Conservation (phyloP, 1,140 invertebrate species). For the Uloborus diversus region DNA sequence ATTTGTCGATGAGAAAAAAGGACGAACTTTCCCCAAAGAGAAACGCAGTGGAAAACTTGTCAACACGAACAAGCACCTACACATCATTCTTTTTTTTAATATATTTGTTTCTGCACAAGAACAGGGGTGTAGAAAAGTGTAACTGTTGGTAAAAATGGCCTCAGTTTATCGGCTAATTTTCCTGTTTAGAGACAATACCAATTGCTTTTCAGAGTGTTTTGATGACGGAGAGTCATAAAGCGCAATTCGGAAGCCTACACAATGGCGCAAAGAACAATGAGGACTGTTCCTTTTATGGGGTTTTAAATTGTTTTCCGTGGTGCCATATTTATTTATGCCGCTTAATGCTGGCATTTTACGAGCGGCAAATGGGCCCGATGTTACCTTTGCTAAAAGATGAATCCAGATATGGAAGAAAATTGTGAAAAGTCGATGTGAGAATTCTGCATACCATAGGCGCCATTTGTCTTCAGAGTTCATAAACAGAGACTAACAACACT, state of each 20-base stretch:
- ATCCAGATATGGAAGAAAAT: no score
- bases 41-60: no score
- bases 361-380: background rate
- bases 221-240: slow-evolving; percentile 19
- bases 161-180: slow-evolving; percentile 37
- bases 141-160: background rate
- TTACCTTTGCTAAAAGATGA: no score
- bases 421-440: no score
- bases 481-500: no score
- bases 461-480: no score
- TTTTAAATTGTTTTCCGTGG: slow-evolving; percentile 23
- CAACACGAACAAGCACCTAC: no score
- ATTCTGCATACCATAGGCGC: no score
- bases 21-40: no score
- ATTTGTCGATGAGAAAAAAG: no score
- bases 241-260: slow-evolving; percentile 5
- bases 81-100: no score
- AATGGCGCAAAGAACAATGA: slow-evolving; percentile 19
- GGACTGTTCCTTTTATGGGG: slow-evolving; percentile 8
- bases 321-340: slow-evolving; percentile 16
- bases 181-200: slow-evolving; percentile 36
- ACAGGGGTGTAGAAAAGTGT: slow-evolving; percentile 26
- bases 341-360: slow-evolving; percentile 1
- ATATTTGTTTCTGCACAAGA: no score
- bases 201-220: slow-evolving; percentile 7